Evolutionary conservation across 2,888 invertebrate genomes (phyloP).

Genomic region (Pasiphila rectangulata): DNA sequence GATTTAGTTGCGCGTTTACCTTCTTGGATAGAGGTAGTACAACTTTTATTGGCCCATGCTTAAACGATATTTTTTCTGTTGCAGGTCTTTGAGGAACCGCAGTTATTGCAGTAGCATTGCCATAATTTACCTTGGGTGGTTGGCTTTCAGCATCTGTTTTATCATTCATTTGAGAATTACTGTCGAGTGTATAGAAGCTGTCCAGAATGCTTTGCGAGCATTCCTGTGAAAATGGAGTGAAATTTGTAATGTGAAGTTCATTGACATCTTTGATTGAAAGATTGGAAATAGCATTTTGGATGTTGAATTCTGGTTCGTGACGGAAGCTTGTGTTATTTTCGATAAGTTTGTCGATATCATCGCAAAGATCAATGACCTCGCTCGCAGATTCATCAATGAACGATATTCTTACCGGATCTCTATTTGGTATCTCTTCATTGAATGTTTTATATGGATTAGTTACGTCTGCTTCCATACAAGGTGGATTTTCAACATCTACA

Average conservation of each 20-base stretch:
- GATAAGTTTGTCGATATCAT: slow-evolving; percentile 10
- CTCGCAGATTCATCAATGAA: background rate
- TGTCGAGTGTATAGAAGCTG: slow-evolving; percentile 11
- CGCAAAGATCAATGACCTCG: slow-evolving; percentile 32
- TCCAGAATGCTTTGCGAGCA: slow-evolving; percentile 45
- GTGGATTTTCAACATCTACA: background rate
- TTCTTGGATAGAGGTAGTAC: slow-evolving; percentile 6
- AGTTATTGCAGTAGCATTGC: background rate
- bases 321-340: background rate
- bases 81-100: slow-evolving; percentile 1
- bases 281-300: slow-evolving; percentile 37
- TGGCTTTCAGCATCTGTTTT: background rate
- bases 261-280: slow-evolving; percentile 31
- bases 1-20: background rate
- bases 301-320: slow-evolving; percentile 6
- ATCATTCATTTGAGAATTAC: background rate
- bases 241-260: too few species aligned
- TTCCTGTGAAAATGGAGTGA: slow-evolving; percentile 12
- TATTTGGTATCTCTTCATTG: background rate
- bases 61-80: background rate
- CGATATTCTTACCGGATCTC: background rate
- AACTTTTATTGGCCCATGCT: slow-evolving; percentile 5
- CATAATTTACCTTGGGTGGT: slow-evolving; percentile 7
- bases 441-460: background rate
- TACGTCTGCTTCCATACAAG: background rate